These are phyloP conservation scores for Drosophila rubida DNA, from an alignment of 2,888 invertebrate species.

Conservation along the genomic window DNA sequence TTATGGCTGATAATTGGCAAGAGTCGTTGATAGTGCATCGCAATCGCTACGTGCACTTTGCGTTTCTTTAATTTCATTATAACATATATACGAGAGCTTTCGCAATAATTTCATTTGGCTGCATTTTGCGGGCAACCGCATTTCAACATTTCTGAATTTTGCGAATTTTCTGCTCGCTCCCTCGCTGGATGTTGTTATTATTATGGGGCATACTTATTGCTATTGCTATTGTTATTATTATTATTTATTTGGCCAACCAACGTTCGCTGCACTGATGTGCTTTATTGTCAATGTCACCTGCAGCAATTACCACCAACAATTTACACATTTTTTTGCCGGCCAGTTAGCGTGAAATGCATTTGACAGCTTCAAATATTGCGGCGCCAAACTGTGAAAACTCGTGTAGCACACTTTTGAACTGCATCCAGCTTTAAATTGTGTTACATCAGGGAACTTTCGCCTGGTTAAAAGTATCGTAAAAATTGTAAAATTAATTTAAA, in stretches of 20 bases:
- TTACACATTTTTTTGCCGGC: conserved; percentile 23
- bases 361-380: conserved; percentile 33
- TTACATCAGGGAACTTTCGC: too few relatives aligned
- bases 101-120: conserved; percentile 66
- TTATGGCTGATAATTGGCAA: conserved; percentile 2
- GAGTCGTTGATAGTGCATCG: conserved; percentile 19
- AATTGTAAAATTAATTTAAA: conserved; percentile 77
- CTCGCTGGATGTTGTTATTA: conserved; percentile 13
- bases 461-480: too few relatives aligned
- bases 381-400: conserved; percentile 15
- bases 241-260: conserved; percentile 39
- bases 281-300: conserved; percentile 55
- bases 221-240: conserved; percentile 25
- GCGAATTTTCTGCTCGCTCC: conserved; percentile 40
- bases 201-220: conserved; percentile 11
- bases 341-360: conserved; percentile 31
- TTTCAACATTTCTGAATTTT: too few relatives aligned
- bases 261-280: conserved; percentile 8
- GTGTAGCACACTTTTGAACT: too few relatives aligned
- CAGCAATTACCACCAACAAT: conserved; percentile 47
- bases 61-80: conserved; percentile 42
- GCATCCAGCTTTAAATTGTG: too few relatives aligned
- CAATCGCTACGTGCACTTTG: conserved; percentile 2
- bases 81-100: conserved; percentile 4
- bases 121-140: conserved; percentile 68